Base-by-base conservation (phyloP, 2,113 vertebrate genomes). In the Illadopsis cleaveri region DNA sequence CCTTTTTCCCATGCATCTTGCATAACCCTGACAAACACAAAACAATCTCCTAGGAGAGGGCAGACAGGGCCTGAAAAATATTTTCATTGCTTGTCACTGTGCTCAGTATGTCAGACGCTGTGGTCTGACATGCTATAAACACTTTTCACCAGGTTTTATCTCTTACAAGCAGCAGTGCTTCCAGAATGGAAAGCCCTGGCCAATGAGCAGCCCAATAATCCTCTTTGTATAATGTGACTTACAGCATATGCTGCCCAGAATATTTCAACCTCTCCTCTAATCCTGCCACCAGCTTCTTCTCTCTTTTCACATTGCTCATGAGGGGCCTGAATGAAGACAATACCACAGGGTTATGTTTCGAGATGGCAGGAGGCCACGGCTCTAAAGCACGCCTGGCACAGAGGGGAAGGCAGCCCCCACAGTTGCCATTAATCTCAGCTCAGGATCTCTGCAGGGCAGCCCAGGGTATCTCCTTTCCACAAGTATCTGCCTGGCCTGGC, bases 261-360 rank as follows among this genome's bases (percentile, higher is more conserved):
- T 95, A 96, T 96, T 96, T 96, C 96, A 94, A 16, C 90, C 76
- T 90, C 90, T 93, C 71, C 64, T 96, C 92, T 97, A 96, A 96
- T 96, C 92, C 95, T 89, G 65, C 92, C 93, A 94, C 96, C 76
- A 91, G 86, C 92, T 95, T 93, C 96, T 94, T 94, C 96, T 96
- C 94, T 86, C 85, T 97, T 96, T 96, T 90, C 93, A 92, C 93
- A 58, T 94, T 89, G 92, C 69, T 57, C 88, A 57, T 89, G 90
- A 93, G 82, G 57, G 82, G 82, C 90, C 93, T 95, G 94, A 92
- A 94, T 65, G 82, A 90, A 96, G 93, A 94, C 90, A 93, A 96
- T 96, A 89, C 83, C 76, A 4, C 69, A 42, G 86, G 90, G 72
- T 96, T 82, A 53, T 89, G 77, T 97, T 97, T 97, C 93, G 27